Evolutionary conservation across 2,797 vertebrate species (phyloP), one percentile per base, ranked within the genome.

Genomic region (Crenuchus spilurus): DNA sequence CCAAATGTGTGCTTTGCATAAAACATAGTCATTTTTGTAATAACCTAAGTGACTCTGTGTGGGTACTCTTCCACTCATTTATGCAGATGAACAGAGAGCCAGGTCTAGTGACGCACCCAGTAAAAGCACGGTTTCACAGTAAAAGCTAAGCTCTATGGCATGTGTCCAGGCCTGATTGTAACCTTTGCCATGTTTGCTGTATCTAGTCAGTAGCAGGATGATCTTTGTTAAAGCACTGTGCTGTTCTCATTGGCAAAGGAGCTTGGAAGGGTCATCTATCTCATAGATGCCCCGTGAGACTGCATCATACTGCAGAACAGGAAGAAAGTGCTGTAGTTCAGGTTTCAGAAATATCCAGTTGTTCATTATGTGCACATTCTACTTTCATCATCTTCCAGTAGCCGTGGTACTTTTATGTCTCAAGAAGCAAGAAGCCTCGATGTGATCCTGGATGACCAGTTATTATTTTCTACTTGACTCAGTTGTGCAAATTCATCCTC

Each of bases 1-100:
- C 41, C 18, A 64, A 64, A 54, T 33, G 6, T 33, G 31, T 44
- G 22, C 42, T 64, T 57, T 55, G 18, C 71, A 73, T 46, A 26
- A 73, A 64, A 16, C 26, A 30, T 61, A n/a, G n/a, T n/a, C n/a
- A n/a, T 33, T 49, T 72, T 30, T 18, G 16, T 26, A 52, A 20
- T 30, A 26, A 39, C 24, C 22, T 42, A 64, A 64, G 18, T 55
- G 66, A 22, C 10, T 18, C 2, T 49, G 54, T 61, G 33, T 70
- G 58, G 48, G 48, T 10, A 18, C 57, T 33, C 20, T 57, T 20
- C 67, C 39, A 57, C 35, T 70, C 26, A 31, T 57, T 20, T n/a
- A 35, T 70, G 18, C 13, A 30, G 11, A 68, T 67, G 16, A 30
- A 39, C 6, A 16, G 13, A 46, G 52, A 48, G 49, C 24, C 33